These are phyloP conservation scores for Pectinophora gossypiella DNA, from an alignment of 1,140 invertebrate genomes.

Conservation along the genomic window DNA sequence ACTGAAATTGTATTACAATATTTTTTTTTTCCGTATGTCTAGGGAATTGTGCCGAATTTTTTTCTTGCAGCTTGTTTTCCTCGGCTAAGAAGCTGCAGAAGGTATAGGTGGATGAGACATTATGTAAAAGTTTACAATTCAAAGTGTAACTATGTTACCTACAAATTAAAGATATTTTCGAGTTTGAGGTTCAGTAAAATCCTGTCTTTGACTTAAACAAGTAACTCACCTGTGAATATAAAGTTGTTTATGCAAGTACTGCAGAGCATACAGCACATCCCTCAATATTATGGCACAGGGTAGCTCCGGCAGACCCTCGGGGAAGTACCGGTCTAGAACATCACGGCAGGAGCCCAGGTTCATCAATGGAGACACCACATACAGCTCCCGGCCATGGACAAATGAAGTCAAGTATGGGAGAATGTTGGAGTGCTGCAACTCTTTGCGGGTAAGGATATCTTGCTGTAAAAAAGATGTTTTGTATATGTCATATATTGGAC, in stretches of 20 bases:
- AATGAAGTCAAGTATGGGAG: conserved; percentile 84
- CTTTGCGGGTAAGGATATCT: conserved; percentile 84
- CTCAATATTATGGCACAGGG: conserved; percentile 86
- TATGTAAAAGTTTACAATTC: no score
- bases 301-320: conserved; percentile 85
- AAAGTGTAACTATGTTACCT: no score
- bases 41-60: no score
- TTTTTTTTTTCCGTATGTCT: no score
- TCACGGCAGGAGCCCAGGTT: conserved; percentile 88
- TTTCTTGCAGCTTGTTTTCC: no score
- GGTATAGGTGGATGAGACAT: no score
- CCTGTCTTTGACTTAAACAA: no score
- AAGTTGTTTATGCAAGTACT: conserved; percentile 90
- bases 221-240: conserved; percentile 88
- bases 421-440: conserved; percentile 88
- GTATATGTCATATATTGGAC: no score
- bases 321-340: conserved; percentile 86
- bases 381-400: conserved; percentile 84
- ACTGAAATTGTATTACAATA: no score
- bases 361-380: conserved; percentile 87
- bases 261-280: conserved; percentile 86
- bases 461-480: conserved; percentile 78
- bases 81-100: no score
- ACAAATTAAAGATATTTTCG: no score
- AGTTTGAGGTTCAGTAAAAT: no score